Base-by-base conservation (phyloP, 2,888 invertebrate genomes). In the Cremastinae sp. region DNA sequence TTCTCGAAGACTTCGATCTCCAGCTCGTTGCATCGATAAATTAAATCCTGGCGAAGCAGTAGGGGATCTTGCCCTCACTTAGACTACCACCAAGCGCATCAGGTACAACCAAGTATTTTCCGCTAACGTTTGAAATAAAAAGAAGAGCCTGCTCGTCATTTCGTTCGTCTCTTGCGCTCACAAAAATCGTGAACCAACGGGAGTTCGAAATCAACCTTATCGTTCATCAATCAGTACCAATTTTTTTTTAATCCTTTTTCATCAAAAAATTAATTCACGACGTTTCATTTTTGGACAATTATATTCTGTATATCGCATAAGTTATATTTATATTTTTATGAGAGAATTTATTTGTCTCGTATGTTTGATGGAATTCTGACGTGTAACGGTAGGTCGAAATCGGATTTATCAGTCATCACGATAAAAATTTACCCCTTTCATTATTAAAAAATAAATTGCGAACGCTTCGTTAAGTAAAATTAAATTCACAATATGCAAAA, bases 11-110 rank as follows among this genome's bases (percentile, higher is more conserved):
- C 59, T 72, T 39, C 58, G 14, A 59, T 51, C 51, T 59, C 39
- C 59, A 58, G 66, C 55, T 65, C 35, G 62, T 16, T 61, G 51
- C 61, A 68, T 75, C 75, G 75, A 75, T 74, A 72, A 75, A 75
- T 78, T 75, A 75, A 75, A 73, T 78, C 65, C 64, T 39, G 62
- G 35, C 49, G 53, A 45, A 72, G 14, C 62, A 53, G 62, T 74
- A 7, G 62, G 58, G 56, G 43, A 69, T 62, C 55, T 62, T n/a
- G n/a, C 28, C 35, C 39, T 62, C 10, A 45, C 49, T 20, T 39
- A 45, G 65, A 69, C 59, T 65, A 28, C 69, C 41, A 58, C 47
- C 45, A 75, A 75, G 37, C 55, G n/a, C n/a, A n/a, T n/a, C 56
- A 16, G 16, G 59, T 39, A 53, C 28, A 22, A 16, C 3, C 16